Conservation (phyloP, 1,140 invertebrate species). For the Acromyrmex heyeri region DNA sequence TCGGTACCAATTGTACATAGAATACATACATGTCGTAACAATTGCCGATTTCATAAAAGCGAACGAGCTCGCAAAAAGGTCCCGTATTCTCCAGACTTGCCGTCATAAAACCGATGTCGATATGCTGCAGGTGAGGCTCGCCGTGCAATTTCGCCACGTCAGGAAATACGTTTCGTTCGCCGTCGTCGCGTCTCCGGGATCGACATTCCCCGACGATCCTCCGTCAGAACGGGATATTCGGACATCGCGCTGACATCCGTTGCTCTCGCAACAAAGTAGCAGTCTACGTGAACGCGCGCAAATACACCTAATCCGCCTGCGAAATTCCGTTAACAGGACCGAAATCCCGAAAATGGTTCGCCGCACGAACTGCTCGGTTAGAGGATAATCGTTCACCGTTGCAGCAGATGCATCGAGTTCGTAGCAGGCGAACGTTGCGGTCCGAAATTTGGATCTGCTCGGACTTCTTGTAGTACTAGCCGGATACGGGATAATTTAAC, state of each 20-base stretch:
- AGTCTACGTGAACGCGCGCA: constrained; percentile 53
- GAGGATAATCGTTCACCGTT: constrained; percentile 39
- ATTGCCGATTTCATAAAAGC: constrained; percentile 74
- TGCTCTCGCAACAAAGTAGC: constrained; percentile 18
- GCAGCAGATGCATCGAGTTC: constrained; percentile 11
- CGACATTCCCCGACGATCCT: constrained; percentile 14
- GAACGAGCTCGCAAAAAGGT: constrained; percentile 55
- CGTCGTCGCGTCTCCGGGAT: constrained; percentile 21
- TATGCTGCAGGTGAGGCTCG: constrained; percentile 14
- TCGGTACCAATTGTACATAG: constrained; percentile 15
- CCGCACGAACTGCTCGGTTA: constrained; percentile 41
- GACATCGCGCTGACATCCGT: constrained; percentile 10
- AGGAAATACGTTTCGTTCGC: constrained; percentile 30
- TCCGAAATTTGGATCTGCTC: constrained; percentile 12
- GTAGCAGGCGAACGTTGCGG: constrained; percentile 15
- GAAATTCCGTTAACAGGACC: constrained; percentile 49
- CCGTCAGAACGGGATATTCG: constrained; percentile 21
- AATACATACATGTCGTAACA: constrained; percentile 58
- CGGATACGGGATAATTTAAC: constrained; percentile 5
- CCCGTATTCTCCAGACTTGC: constrained; percentile 25
- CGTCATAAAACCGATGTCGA: constrained; percentile 70
- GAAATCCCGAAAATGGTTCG: constrained; percentile 48
- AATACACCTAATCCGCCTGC: constrained; percentile 51
- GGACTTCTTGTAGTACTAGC: constrained; percentile 36
- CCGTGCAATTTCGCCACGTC: constrained; percentile 58